phyloP scores from a whole-genome alignment of 1,140 invertebrate genomes.

The Apis florea region DNA sequence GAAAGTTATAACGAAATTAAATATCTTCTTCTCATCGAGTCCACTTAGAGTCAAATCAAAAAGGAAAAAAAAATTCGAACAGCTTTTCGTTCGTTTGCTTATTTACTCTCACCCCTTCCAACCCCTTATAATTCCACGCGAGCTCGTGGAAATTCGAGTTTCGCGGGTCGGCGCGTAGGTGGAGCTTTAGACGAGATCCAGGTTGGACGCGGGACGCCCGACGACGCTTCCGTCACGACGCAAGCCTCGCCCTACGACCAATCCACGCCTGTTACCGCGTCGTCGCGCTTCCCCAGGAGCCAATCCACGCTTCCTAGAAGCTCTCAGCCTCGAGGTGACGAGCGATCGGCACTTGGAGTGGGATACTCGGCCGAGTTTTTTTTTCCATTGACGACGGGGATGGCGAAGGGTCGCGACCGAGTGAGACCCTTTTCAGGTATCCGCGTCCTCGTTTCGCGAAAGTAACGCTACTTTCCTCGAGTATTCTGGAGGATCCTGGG shows the following conservation, averaged over 20 bases:
- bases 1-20: too few relatives aligned
- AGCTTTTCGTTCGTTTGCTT: too few relatives aligned
- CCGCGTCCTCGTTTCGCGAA: slow-evolving; percentile 6
- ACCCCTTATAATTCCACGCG: background rate
- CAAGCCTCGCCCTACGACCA: slow-evolving; percentile 77
- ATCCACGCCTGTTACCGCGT: slow-evolving; percentile 63
- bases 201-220: slow-evolving; percentile 50
- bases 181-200: slow-evolving; percentile 70
- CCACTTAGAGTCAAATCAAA: too few relatives aligned
- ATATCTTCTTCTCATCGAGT: too few relatives aligned
- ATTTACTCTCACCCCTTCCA: slow-evolving; percentile 8
- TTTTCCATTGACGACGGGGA: background rate
- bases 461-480: slow-evolving; percentile 17
- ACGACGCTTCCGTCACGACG: slow-evolving; percentile 60
- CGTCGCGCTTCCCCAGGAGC: slow-evolving; percentile 64
- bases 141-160: slow-evolving; percentile 50
- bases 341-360: slow-evolving; percentile 32
- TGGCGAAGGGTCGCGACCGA: background rate
- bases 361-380: slow-evolving; percentile 24
- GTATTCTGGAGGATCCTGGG: background rate
- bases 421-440: slow-evolving; percentile 24
- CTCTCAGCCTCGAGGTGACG: slow-evolving; percentile 10
- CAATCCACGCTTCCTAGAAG: slow-evolving; percentile 66
- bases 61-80: background rate
- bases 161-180: slow-evolving; percentile 68